Percentiles rank a stretch among this genome's conserved stretches.
Conservation (phyloP, 1,140 invertebrate species). For the Platyscapa corneri region DNA sequence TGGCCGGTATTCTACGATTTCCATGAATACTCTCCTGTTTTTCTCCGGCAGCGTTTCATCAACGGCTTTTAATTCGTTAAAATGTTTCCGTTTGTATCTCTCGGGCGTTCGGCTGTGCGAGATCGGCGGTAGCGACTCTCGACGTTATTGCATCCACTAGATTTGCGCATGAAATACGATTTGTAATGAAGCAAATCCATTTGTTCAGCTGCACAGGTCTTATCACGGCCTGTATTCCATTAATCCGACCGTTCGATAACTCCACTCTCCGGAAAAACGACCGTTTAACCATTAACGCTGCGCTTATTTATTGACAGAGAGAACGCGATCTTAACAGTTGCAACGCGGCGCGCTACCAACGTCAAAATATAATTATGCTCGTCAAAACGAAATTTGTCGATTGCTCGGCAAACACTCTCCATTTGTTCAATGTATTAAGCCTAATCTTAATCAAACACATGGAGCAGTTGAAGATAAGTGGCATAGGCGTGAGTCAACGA, state of each 20-base stretch:
- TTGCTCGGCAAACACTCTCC: neutral
- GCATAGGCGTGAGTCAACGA: neutral
- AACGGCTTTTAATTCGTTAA: neutral
- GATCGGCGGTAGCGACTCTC: neutral
- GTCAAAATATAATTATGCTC: neutral
- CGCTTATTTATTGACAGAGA: neutral
- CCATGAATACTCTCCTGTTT: neutral
- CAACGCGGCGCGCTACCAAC: neutral
- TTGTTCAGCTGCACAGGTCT: neutral
- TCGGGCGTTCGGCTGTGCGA: neutral
- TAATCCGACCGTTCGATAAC: neutral
- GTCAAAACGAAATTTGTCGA: neutral
- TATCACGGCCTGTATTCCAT: neutral
- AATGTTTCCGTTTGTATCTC: neutral
- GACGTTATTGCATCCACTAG: neutral
- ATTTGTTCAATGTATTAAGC: constrained; percentile 10
- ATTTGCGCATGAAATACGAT: neutral
- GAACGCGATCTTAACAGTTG: neutral
- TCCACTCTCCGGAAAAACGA: too few species aligned
- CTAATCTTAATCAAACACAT: constrained; percentile 16
- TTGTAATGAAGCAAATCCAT: neutral
- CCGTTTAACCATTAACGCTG: neutral
- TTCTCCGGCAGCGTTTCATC: neutral
- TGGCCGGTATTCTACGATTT: neutral
- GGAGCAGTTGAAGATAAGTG: constrained; percentile 20